Percentiles rank a stretch among this genome's conserved stretches.
Evolutionary conservation across 2,113 vertebrate species (phyloP).

Genomic region (Triplophysa rosa): DNA sequence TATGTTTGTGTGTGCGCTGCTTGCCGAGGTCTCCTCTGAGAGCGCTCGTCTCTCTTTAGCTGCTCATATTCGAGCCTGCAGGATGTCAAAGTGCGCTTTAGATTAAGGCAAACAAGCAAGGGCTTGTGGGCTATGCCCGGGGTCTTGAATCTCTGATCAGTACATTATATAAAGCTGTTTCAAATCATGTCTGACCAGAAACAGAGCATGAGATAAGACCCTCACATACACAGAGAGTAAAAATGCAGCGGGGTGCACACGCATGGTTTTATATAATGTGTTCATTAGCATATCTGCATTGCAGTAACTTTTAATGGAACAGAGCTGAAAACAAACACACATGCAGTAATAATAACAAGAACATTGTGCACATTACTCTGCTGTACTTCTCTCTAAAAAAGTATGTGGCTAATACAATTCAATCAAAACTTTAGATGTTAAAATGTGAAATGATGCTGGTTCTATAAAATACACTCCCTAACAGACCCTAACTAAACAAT

Average conservation of each 20-base stretch:
- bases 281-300: conserved; percentile 30
- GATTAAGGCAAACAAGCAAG: conserved; percentile 28
- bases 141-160: conserved; percentile 34
- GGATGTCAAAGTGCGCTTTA: conserved; percentile 32
- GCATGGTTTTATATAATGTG: not conserved
- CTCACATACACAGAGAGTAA: not conserved
- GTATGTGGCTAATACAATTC: not conserved
- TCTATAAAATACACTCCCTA: too few species aligned
- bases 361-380: not conserved
- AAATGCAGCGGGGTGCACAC: not conserved
- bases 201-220: not conserved
- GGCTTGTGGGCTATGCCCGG: not conserved
- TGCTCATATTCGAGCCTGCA: conserved; percentile 25
- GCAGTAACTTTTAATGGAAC: not conserved
- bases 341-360: not conserved
- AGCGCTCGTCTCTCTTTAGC: conserved; percentile 29
- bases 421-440: not conserved
- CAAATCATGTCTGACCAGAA: conserved; percentile 26
- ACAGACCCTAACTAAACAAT: too few species aligned
- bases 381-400: not conserved
- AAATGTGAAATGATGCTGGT: not conserved
- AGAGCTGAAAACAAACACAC: not conserved
- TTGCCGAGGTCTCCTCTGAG: not conserved
- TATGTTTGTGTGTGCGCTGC: not conserved
- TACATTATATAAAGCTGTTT: conserved; percentile 27